These are phyloP conservation scores for Anisognathus igniventris DNA, from an alignment of 2,797 vertebrate genomes.

Conservation along the genomic window DNA sequence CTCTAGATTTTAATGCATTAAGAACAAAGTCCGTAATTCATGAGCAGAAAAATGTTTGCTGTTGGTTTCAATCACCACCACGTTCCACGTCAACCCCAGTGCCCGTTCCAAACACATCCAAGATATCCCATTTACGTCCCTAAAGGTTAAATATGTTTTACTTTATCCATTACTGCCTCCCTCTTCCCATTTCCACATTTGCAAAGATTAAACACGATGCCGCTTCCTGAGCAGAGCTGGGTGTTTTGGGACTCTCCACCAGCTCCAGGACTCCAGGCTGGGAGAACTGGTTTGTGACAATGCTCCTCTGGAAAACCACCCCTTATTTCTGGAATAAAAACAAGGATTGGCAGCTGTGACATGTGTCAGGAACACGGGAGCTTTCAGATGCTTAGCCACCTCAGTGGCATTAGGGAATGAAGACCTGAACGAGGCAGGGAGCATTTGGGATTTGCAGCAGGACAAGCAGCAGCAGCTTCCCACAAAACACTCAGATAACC, in stretches of 20 bases:
- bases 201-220: background rate
- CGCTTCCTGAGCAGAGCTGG: background rate
- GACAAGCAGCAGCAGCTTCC: background rate
- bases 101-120: background rate
- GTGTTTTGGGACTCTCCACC: background rate
- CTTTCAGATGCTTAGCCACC: background rate
- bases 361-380: background rate
- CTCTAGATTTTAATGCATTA: background rate
- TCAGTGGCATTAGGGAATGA: fast-evolving
- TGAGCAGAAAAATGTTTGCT: background rate
- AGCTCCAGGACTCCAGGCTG: background rate
- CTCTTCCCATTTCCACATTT: background rate
- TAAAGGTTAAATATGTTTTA: background rate
- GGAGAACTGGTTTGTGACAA: constrained; percentile 5
- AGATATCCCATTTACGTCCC: background rate
- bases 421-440: background rate
- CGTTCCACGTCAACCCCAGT: fast-evolving
- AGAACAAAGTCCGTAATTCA: background rate
- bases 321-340: background rate
- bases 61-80: background rate
- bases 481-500: background rate
- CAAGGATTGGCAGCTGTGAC: background rate
- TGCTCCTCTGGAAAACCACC: background rate
- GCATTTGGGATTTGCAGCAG: background rate
- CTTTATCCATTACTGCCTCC: background rate